Conservation (phyloP, 2,888 invertebrate species). For the Oscheius sp. region DNA sequence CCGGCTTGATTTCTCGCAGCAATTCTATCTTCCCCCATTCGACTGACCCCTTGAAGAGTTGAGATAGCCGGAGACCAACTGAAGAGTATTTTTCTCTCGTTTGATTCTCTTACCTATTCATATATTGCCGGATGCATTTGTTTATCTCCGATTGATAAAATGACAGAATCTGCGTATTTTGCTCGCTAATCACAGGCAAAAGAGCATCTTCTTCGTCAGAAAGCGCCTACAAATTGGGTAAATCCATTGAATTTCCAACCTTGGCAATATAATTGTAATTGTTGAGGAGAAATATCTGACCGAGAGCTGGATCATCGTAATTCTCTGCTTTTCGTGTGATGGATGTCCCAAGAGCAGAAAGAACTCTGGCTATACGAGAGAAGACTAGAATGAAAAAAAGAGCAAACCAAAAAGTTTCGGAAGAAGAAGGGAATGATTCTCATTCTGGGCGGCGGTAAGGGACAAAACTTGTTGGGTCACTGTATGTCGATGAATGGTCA, state of each 20-base stretch:
- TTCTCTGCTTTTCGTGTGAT: conserved; percentile 44
- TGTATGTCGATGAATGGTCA: conserved; percentile 49
- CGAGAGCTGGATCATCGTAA: conserved; percentile 49
- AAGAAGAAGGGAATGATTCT: conserved; percentile 46
- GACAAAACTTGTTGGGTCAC: conserved; percentile 51
- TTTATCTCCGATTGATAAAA: conserved; percentile 62
- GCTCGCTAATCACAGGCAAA: conserved; percentile 55
- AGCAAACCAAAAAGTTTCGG: conserved; percentile 53
- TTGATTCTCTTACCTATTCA: conserved; percentile 35
- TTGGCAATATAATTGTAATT: conserved; percentile 66
- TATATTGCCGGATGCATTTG: conserved; percentile 55
- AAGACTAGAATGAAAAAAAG: background rate
- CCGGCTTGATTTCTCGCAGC: conserved; percentile 39
- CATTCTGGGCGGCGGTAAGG: conserved; percentile 43
- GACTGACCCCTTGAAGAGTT: conserved; percentile 37
- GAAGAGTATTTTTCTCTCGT: conserved; percentile 4
- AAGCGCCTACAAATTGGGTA: conserved; percentile 28
- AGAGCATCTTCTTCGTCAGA: conserved; percentile 53
- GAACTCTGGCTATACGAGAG: conserved; percentile 42
- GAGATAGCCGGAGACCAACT: conserved; percentile 53
- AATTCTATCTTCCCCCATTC: conserved; percentile 42
- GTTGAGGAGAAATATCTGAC: conserved; percentile 53
- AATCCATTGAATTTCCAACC: conserved; percentile 25
- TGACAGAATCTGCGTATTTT: conserved; percentile 55
- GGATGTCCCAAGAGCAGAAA: conserved; percentile 48